phyloP scores from a whole-genome alignment of 2,113 vertebrate species.

The Hypomesus transpacificus region DNA sequence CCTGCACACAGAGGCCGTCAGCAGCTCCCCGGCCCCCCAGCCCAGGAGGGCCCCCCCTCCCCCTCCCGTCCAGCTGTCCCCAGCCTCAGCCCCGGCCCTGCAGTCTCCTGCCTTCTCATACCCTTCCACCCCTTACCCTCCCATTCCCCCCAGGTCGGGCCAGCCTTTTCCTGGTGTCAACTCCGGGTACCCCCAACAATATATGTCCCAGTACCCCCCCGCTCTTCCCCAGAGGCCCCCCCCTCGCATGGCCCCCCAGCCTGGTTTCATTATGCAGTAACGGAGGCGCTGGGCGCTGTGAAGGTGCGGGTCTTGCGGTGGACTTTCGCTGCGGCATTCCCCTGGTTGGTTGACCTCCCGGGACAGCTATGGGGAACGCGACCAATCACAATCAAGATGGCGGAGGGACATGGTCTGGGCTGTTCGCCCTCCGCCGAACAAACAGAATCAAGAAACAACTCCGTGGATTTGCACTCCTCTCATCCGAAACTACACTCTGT shows the following conservation, averaged over 20 bases:
- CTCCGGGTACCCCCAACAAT: constrained; percentile 74
- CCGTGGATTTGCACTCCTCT: constrained; percentile 22
- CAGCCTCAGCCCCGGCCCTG: constrained; percentile 47
- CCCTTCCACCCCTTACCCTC: constrained; percentile 75
- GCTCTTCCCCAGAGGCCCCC: constrained; percentile 83
- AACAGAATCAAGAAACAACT: constrained; percentile 27
- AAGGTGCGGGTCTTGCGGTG: constrained; percentile 22
- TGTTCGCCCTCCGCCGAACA: neutral
- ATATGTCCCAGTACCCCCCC: constrained; percentile 79
- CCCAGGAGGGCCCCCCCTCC: constrained; percentile 81
- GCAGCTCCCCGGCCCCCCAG: constrained; percentile 64
- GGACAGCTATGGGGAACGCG: no score
- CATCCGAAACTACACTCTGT: constrained; percentile 35
- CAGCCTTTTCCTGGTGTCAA: constrained; percentile 57
- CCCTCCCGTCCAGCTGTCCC: constrained; percentile 68
- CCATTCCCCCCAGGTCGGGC: constrained; percentile 81
- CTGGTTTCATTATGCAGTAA: constrained; percentile 95
- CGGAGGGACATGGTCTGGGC: neutral
- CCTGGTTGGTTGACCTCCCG: constrained; percentile 5
- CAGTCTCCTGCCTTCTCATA: constrained; percentile 63
- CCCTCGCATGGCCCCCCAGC: constrained; percentile 79
- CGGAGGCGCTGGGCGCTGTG: constrained; percentile 11
- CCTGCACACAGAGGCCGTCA: constrained; percentile 51
- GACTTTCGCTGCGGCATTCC: constrained; percentile 50
- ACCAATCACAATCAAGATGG: no score